Evolutionary conservation across 2,888 invertebrate genomes (phyloP).

Genomic region (Germaria angustata): DNA sequence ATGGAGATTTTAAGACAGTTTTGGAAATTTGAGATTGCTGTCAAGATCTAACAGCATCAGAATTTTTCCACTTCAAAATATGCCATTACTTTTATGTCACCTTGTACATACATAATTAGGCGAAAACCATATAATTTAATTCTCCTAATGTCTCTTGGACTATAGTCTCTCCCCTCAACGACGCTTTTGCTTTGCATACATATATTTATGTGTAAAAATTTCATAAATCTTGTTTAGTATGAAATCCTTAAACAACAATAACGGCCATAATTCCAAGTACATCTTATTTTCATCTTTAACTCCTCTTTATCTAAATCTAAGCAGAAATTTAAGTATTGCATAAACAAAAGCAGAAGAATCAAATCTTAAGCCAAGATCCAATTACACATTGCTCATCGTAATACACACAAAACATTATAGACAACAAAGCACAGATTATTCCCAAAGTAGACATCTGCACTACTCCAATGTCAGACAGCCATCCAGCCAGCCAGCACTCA

Average conservation of each 20-base stretch:
- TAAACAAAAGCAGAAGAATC: constrained; percentile 38
- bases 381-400: constrained; percentile 59
- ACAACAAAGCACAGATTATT: constrained; percentile 44
- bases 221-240: not conserved
- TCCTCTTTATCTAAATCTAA: constrained; percentile 30
- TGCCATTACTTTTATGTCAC: no score
- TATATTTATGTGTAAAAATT: not conserved
- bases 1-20: no score
- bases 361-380: constrained; percentile 52
- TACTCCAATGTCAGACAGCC: constrained; percentile 55
- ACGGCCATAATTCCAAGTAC: not conserved
- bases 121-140: no score
- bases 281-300: constrained; percentile 2
- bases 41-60: no score
- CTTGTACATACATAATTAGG: no score
- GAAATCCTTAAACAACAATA: not conserved
- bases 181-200: no score
- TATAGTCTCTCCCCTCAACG: no score
- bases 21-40: no score
- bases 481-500: constrained; percentile 4
- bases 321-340: constrained; percentile 40
- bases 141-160: no score
- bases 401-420: constrained; percentile 16
- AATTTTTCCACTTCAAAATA: no score
- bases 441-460: constrained; percentile 56